Evolutionary conservation across 2,888 invertebrate species (phyloP).

Genomic region (Scaptomyza tumidula): DNA sequence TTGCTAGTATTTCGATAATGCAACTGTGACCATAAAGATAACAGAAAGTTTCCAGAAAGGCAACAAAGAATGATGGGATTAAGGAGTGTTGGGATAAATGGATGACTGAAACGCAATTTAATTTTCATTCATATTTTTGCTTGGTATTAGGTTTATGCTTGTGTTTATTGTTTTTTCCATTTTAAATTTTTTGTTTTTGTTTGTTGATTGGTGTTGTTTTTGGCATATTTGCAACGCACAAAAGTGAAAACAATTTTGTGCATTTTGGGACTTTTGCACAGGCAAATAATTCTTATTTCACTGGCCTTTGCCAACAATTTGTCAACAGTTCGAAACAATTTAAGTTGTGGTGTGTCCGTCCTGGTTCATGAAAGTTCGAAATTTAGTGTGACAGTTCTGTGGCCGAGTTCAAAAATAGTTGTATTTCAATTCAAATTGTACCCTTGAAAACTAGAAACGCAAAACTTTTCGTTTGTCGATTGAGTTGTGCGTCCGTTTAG

Average conservation of each 20-base stretch:
- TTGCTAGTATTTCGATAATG: constrained; percentile 31
- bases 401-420: not conserved
- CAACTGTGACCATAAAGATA: constrained; percentile 45
- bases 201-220: not conserved
- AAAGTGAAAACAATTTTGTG: constrained; percentile 35
- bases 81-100: not conserved
- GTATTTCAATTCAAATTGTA: not conserved
- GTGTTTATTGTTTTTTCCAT: constrained; percentile 1
- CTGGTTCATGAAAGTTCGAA: constrained; percentile 28
- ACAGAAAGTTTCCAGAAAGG: constrained; percentile 23
- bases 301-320: constrained; percentile 44
- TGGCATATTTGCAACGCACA: constrained; percentile 30
- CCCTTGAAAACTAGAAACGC: not conserved
- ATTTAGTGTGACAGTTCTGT: constrained; percentile 23
- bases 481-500: not conserved
- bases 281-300: constrained; percentile 35
- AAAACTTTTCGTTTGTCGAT: not conserved
- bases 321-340: constrained; percentile 54
- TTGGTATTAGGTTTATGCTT: constrained; percentile 17
- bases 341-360: constrained; percentile 35
- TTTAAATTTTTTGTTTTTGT: not conserved
- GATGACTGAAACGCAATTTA: constrained; percentile 49
- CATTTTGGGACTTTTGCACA: constrained; percentile 26
- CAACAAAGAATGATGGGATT: not conserved
- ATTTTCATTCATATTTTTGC: constrained; percentile 64